Conservation (phyloP, 2,888 invertebrate genomes). For the Flexamia atlantica region DNA sequence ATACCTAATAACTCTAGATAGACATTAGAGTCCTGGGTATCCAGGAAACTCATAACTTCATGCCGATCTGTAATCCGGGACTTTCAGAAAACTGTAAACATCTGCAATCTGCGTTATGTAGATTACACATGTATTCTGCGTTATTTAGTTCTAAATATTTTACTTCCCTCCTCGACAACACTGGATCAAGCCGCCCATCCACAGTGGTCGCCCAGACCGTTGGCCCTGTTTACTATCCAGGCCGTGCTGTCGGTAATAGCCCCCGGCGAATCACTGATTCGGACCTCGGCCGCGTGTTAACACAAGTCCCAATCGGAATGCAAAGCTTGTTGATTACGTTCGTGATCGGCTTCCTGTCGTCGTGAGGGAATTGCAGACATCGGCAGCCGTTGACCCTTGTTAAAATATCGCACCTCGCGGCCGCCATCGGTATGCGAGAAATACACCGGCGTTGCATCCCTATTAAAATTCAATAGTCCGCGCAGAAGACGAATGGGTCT, state of each 20-base stretch:
- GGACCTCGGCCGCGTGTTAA: constrained; percentile 10
- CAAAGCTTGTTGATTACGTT: constrained; percentile 52
- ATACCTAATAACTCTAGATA: too few species aligned
- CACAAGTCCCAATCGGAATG: constrained; percentile 47
- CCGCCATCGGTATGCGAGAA: constrained; percentile 31
- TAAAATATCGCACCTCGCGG: constrained; percentile 31
- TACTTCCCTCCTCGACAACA: too few species aligned
- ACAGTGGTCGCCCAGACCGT: too few species aligned
- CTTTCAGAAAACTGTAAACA: too few species aligned
- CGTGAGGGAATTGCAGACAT: constrained; percentile 45
- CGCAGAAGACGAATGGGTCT: constrained; percentile 4
- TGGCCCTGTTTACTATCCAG: background rate
- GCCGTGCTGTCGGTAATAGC: background rate
- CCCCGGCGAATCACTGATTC: constrained; percentile 15
- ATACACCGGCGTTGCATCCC: constrained; percentile 19
- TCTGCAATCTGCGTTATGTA: too few species aligned
- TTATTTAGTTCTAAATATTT: too few species aligned
- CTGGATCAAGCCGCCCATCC: too few species aligned
- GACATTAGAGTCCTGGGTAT: too few species aligned
- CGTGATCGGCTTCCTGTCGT: constrained; percentile 48
- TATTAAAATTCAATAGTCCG: constrained; percentile 34
- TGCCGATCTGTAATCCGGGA: too few species aligned
- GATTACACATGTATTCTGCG: too few species aligned
- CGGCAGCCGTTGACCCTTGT: constrained; percentile 37
- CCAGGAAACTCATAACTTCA: too few species aligned